Percentiles rank a stretch among this genome's conserved stretches.
phyloP scores from a whole-genome alignment of 2,797 vertebrate species.

The Schizopygopsis pylzovi region DNA sequence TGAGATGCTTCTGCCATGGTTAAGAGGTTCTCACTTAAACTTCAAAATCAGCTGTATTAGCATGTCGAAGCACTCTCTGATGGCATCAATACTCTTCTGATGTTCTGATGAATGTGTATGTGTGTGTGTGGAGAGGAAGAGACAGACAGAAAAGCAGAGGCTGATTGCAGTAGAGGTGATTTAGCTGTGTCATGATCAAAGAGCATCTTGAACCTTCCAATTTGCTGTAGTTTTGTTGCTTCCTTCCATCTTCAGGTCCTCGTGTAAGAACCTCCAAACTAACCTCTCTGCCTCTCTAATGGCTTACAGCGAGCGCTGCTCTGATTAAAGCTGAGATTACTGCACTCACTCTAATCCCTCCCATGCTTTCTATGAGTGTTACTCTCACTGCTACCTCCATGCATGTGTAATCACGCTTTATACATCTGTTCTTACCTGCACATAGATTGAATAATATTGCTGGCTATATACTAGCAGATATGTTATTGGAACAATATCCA shows the following conservation, averaged over 20 bases:
- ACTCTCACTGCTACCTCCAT: neutral
- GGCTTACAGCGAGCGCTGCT: neutral
- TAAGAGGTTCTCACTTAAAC: conserved; percentile 30
- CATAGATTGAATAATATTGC: neutral
- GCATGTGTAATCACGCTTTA: neutral
- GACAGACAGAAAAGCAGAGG: neutral
- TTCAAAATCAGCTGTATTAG: conserved; percentile 46
- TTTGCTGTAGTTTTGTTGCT: conserved; percentile 37
- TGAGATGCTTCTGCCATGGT: conserved; percentile 29
- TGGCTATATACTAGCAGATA: neutral
- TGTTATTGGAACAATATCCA: neutral
- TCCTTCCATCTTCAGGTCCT: conserved; percentile 15
- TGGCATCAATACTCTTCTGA: conserved; percentile 36
- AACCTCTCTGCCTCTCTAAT: conserved; percentile 31
- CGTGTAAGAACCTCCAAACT: conserved; percentile 11
- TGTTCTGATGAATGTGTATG: conserved; percentile 2
- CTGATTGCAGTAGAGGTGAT: conserved; percentile 40
- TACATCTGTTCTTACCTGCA: neutral
- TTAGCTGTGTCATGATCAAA: conserved; percentile 43
- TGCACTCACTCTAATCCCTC: conserved; percentile 31
- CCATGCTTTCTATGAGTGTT: conserved; percentile 19
- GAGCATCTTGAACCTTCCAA: conserved; percentile 35
- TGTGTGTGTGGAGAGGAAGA: neutral
- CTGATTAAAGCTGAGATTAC: conserved; percentile 52
- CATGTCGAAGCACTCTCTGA: conserved; percentile 29